Base-by-base conservation (phyloP, 2,888 invertebrate genomes). In the Stictocephala bisonia region DNA sequence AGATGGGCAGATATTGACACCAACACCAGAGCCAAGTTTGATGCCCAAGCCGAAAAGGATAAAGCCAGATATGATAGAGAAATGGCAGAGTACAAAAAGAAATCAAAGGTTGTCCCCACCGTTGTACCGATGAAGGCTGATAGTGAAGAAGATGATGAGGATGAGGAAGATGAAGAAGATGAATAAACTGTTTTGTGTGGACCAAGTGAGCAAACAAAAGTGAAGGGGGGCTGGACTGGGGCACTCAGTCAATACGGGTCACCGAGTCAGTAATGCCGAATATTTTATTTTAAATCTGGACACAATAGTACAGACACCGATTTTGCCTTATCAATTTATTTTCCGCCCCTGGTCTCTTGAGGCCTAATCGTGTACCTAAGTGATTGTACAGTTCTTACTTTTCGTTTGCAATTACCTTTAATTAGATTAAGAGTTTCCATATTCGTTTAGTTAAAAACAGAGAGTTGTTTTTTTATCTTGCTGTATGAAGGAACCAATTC, bases 31-130 rank as follows among this genome's bases (percentile, higher is more conserved):
- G 88, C 92, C 80, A 96, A 94, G 86, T 98, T 94, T 84, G 97
- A 97, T 85, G 91, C 91, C 81, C 91, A 96, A 87, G 96, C 96
- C 18, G 96, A 95, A 81, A 92, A 95, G 83, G 98, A 98, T 85
- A 97, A 97, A 86, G 94, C 93, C 82, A 90, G 97, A 88, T 98
- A 98, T 85, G 97, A 97, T 85, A 90, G 93, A 89, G 93, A 94
- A 86, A 93, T 93, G 91, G 92, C 92, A 76, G 93, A 92, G 68
- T 94, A 94, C 86, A 93, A 93, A 85, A 93, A 93, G 85, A 91
- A 74, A 26, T 60, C 71, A 18, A 75, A 76, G 35, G n/a, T n/a
- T 50, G 41, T 50, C 40, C 27, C 53, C 7, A 27, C 24, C n/a
- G 20, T 44, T 27, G 41, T 35, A 64, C 60, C 48, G 40, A 69